phyloP scores from a whole-genome alignment of 2,113 vertebrate genomes.

The Pterocles burchelli region DNA sequence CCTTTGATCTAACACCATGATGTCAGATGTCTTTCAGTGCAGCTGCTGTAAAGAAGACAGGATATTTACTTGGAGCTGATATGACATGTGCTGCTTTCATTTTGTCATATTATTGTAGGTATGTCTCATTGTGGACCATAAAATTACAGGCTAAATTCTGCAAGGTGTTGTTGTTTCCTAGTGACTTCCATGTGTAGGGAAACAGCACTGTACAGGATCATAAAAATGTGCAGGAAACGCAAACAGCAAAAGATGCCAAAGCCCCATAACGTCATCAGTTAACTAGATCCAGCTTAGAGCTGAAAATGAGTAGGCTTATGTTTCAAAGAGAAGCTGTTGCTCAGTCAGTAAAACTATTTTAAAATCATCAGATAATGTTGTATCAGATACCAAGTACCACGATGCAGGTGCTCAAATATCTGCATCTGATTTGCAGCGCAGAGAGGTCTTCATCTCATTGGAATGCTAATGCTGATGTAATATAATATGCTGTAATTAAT shows the following conservation, averaged over 20 bases:
- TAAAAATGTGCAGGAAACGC: not conserved
- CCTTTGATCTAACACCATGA: not conserved
- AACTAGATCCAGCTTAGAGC: not conserved
- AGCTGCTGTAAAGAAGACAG: not conserved
- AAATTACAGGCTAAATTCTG: not conserved
- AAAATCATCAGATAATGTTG: not conserved
- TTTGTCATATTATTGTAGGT: not conserved
- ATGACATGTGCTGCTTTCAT: not conserved
- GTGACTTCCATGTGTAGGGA: not conserved
- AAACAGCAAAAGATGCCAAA: not conserved
- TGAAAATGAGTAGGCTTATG: not conserved
- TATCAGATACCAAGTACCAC: not conserved
- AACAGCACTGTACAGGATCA: not conserved
- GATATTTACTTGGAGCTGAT: slow-evolving; percentile 12
- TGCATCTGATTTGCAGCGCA: not conserved
- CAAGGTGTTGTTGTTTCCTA: not conserved
- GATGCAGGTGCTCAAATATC: not conserved
- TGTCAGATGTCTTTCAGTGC: slow-evolving; percentile 1
- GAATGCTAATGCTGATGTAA: not conserved
- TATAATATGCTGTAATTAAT: not conserved
- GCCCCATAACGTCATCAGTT: not conserved
- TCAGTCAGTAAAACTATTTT: not conserved
- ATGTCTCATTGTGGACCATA: not conserved
- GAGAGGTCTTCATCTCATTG: not conserved
- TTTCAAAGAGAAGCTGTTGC: not conserved